Percentiles rank a stretch among this genome's conserved stretches.
These are phyloP conservation scores for Tachina lurida DNA, from an alignment of 2,888 invertebrate genomes.

Conservation along the genomic window DNA sequence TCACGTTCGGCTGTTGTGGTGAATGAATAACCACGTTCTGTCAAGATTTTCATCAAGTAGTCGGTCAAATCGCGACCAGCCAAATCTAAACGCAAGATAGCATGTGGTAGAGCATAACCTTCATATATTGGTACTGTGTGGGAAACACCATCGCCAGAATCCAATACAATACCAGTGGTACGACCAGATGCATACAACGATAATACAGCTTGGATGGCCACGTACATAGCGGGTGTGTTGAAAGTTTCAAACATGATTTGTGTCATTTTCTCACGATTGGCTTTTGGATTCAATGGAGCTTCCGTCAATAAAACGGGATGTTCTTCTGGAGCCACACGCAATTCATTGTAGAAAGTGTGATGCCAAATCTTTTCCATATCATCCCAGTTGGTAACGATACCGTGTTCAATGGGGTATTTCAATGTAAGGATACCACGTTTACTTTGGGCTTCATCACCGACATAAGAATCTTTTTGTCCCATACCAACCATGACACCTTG, in stretches of 20 bases:
- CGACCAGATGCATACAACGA: constrained; percentile 97
- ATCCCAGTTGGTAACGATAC: no score
- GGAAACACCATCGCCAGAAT: constrained; percentile 97
- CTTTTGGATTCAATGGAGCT: no score
- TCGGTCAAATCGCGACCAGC: constrained; percentile 96
- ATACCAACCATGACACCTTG: constrained; percentile 96
- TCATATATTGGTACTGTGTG: constrained; percentile 98
- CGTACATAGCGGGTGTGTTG: constrained; percentile 96
- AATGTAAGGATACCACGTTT: constrained; percentile 95
- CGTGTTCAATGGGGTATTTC: no score
- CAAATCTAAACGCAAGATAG: constrained; percentile 95
- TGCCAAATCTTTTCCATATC: no score
- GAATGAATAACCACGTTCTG: constrained; percentile 95
- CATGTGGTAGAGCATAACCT: constrained; percentile 96
- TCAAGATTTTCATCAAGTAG: constrained; percentile 97
- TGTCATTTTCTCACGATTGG: no score
- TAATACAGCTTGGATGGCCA: constrained; percentile 96
- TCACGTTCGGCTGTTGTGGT: constrained; percentile 96
- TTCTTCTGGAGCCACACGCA: no score
- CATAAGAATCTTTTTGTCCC: constrained; percentile 95
- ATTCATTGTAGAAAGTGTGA: no score
- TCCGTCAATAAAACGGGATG: no score
- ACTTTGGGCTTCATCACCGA: constrained; percentile 93
- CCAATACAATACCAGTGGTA: constrained; percentile 98
- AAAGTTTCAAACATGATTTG: constrained; percentile 97